Base-by-base conservation (phyloP, 2,888 invertebrate genomes). In the Patella caerulea region DNA sequence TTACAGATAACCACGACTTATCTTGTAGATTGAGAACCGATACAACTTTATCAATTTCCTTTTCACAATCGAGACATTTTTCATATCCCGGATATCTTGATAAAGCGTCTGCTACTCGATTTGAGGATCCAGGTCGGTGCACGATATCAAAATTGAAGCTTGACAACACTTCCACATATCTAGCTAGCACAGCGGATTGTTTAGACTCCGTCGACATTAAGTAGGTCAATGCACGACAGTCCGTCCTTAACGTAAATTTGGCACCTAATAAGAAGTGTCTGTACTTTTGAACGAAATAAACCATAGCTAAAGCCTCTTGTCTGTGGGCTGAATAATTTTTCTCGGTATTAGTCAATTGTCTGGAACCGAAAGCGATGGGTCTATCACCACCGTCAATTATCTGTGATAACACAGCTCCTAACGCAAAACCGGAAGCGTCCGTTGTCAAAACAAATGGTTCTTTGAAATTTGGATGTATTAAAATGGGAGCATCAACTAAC, bases 241-340 rank as follows among this genome's bases (percentile, higher is more conserved):
- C 65, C 7, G 65, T 65, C 2, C 65, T 17, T 19, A 65, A 65
- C 5, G 19, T 19, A 17, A 65, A 65, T 15, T 65, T 65, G 1
- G 17, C n/a, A 19, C 65, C 65, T 65, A 65, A 65, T 17, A 65
- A 19, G 19, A 65, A 65, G n/a, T 65, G 17, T 65, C 65, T 65
- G 19, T 65, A 65, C 19, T 45, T 71, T 24, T 65, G 65, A 9
- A 65, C 65, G 19, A 65, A 65, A 19, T 65, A 65, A 9, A 65
- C 19, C 65, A 65, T 19, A 65, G 71, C n/a, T 24, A 71, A 24
- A 71, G 52, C 34, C 52, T 71, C 71, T 71, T 71, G 34, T 71
- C 71, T 71, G 29, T 34, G 34, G 17, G 52, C 71, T 34, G 45
- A 71, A 52, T 71, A 71, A 14, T 71, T 71, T 24, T 17, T 71